These are phyloP conservation scores for Drosophila anceps DNA, from an alignment of 2,888 invertebrate genomes.

Conservation along the genomic window DNA sequence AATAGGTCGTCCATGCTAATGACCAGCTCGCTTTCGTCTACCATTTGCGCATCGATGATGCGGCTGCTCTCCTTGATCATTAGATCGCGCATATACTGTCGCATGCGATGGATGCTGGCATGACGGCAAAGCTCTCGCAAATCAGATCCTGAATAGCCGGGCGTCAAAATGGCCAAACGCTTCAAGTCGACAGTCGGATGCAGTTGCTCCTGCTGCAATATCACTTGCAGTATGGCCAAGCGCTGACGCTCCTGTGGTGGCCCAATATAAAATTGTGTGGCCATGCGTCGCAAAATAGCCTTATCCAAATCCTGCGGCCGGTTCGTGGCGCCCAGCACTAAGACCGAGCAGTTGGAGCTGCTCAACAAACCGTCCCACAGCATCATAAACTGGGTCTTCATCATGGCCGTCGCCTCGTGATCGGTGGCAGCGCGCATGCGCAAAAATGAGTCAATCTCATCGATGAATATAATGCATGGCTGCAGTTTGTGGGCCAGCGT, in stretches of 20 bases:
- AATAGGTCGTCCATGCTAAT: conserved; percentile 62
- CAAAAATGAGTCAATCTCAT: conserved; percentile 99
- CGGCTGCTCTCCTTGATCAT: conserved; percentile 20
- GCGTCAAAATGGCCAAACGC: conserved; percentile 90
- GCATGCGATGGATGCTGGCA: conserved; percentile 94
- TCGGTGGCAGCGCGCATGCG: conserved; percentile 94
- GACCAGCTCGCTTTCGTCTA: conserved; percentile 35
- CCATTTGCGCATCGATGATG: neutral
- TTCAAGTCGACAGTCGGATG: conserved; percentile 89
- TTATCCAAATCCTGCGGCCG: conserved; percentile 86
- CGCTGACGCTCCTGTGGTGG: conserved; percentile 91
- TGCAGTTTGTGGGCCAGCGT: conserved; percentile 96
- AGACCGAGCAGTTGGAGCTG: conserved; percentile 92
- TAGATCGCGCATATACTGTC: conserved; percentile 88
- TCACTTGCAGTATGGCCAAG: conserved; percentile 90
- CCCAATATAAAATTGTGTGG: conserved; percentile 89
- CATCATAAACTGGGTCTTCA: conserved; percentile 99
- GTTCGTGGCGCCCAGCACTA: conserved; percentile 99
- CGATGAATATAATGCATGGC: conserved; percentile 96
- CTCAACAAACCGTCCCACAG: conserved; percentile 99
- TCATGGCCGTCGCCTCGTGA: conserved; percentile 99
- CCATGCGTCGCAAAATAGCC: conserved; percentile 70
- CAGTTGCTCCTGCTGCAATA: conserved; percentile 90
- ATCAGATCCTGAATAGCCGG: conserved; percentile 97
- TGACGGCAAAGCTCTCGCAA: conserved; percentile 94